These are phyloP conservation scores for Atopsyche davidsoni DNA, from an alignment of 1,140 invertebrate genomes.

Conservation along the genomic window DNA sequence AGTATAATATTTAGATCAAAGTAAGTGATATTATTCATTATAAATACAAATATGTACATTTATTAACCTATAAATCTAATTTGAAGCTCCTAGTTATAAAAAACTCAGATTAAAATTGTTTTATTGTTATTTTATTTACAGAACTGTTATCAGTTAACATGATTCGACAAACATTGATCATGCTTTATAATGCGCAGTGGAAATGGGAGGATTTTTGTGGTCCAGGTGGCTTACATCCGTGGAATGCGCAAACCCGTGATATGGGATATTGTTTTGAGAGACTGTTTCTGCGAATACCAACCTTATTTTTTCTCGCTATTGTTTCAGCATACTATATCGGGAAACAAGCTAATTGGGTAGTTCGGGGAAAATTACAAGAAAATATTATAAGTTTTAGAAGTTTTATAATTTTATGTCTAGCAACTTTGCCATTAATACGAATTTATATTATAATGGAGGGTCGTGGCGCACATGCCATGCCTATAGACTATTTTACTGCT, in stretches of 20 bases:
- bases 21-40: no score
- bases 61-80: no score
- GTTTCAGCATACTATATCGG: constrained; percentile 73
- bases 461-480: constrained; percentile 40
- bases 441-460: constrained; percentile 54
- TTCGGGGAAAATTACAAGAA: constrained; percentile 53
- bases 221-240: constrained; percentile 55
- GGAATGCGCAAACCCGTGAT: constrained; percentile 61
- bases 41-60: no score
- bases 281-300: constrained; percentile 64
- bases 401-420: constrained; percentile 53
- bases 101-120: no score
- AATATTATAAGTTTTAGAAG: constrained; percentile 57
- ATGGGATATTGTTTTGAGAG: constrained; percentile 77
- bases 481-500: constrained; percentile 63
- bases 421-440: constrained; percentile 58
- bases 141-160: no score
- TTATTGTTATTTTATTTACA: no score
- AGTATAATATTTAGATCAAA: no score
- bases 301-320: constrained; percentile 62
- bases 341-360: constrained; percentile 50
- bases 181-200: constrained; percentile 49
- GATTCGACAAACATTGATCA: no score
- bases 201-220: constrained; percentile 71
- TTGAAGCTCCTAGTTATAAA: no score